Evolutionary conservation across 2,113 vertebrate genomes (phyloP), one percentile per base, ranked within the genome.

Genomic region (Petroica traversi): DNA sequence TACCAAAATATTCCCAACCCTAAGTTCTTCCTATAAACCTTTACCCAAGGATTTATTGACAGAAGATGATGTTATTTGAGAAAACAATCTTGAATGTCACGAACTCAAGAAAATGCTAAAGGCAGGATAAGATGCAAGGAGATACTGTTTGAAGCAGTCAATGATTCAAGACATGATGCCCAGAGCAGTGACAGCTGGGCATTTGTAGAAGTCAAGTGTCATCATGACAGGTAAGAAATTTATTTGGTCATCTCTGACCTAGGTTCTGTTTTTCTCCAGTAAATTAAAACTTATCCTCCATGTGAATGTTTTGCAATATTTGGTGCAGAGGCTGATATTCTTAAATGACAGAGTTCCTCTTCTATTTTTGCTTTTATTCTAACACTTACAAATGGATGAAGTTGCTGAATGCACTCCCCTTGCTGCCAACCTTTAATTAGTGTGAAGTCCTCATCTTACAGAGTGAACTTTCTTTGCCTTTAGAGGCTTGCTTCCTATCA

Each of bases 1-100:
- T 68, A 72, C 26, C 7, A 17, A 19, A 14, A 4, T 1, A 17
- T 2, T 5, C 12, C 1, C 4, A 46, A 31, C 0, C 6, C 4
- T 38, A 12, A 62, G 45, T 2, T 71, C 25, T 48, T 89, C 12
- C 20, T 19, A 14, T 46, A 81, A 87, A 77, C 1, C 3, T 68
- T 91, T 55, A 59, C 7, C 3, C 1, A 1, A 74, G 9, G 8
- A 74, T 78, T 93, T 87, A 54, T 57, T 74, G 43, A 62, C 33
- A 49, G 46, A 59, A 55, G 12, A 76, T 20, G 24, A 17, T 58
- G 6, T 36, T 91, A 34, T 52, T 88, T 62, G 31, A 31, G 24
- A 63, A 85, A 90, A 75, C 2, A 40, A 3, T 76, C 62, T 31
- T 7, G 2, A 85, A 51, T 1, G 1, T 85, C 16, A 26, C 1